phyloP scores from a whole-genome alignment of 2,113 vertebrate genomes.

The Myiopsitta monachus region DNA sequence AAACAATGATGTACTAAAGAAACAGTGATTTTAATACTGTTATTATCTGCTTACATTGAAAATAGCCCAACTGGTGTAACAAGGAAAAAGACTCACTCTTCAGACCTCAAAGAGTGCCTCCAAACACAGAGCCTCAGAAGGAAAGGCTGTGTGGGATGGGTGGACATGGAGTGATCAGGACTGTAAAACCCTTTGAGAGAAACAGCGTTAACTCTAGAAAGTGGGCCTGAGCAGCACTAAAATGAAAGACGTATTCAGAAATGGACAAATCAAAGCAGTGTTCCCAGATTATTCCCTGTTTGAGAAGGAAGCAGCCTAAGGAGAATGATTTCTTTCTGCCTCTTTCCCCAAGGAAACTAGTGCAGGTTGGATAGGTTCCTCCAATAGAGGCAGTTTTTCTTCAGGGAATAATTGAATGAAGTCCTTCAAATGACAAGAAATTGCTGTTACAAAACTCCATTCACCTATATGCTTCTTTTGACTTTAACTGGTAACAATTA shows the following conservation, averaged over 20 bases:
- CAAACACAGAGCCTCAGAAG: fast-evolving
- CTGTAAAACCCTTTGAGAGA: background rate
- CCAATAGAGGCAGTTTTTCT: background rate
- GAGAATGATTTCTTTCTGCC: background rate
- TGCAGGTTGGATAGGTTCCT: background rate
- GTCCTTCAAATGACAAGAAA: background rate
- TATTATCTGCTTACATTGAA: background rate
- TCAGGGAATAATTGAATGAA: background rate
- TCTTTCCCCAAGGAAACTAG: background rate
- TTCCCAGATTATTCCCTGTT: background rate
- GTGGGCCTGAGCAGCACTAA: background rate
- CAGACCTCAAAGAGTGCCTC: background rate
- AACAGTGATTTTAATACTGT: background rate
- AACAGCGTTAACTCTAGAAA: background rate
- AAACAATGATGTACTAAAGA: background rate
- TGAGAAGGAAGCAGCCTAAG: background rate
- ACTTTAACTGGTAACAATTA: background rate
- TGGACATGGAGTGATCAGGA: background rate
- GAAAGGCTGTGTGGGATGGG: background rate
- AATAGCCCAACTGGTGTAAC: background rate
- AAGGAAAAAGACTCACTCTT: background rate
- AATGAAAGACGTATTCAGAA: background rate
- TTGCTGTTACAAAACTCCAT: background rate
- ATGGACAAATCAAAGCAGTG: background rate
- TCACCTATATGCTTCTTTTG: background rate